These are phyloP conservation scores for Apodemia mormo DNA, from an alignment of 2,888 invertebrate species.

Conservation along the genomic window DNA sequence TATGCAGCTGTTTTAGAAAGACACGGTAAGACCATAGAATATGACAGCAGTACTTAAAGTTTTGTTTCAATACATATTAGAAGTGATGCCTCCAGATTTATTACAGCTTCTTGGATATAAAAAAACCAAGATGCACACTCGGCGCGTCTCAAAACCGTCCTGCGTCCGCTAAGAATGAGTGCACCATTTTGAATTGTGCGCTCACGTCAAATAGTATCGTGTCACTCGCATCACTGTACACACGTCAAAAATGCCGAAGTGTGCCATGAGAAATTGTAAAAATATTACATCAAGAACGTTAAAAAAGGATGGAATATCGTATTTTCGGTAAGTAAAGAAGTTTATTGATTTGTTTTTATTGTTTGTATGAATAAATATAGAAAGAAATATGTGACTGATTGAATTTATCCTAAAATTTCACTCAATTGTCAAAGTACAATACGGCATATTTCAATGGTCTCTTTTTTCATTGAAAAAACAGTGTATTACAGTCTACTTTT, in stretches of 20 bases:
- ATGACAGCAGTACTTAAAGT: too few relatives aligned
- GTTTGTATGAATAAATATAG: not conserved
- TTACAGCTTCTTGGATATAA: too few relatives aligned
- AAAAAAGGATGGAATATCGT: constrained; percentile 7
- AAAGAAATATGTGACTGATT: constrained; percentile 6
- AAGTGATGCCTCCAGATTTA: too few relatives aligned
- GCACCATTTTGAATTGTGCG: not conserved
- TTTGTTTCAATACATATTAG: too few relatives aligned
- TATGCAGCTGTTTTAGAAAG: too few relatives aligned
- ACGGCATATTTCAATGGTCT: not conserved
- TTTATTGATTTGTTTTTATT: constrained; percentile 13
- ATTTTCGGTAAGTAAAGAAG: constrained; percentile 15
- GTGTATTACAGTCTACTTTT: not conserved
- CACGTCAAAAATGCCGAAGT: constrained; percentile 18
- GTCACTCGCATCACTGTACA: not conserved
- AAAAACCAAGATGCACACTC: too few relatives aligned
- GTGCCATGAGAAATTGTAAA: constrained; percentile 19
- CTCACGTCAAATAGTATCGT: not conserved
- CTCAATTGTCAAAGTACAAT: constrained; percentile 4
- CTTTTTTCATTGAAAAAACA: not conserved
- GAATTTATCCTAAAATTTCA: constrained; percentile 16
- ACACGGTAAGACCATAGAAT: too few relatives aligned
- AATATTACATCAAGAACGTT: constrained; percentile 18
- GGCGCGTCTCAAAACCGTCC: too few relatives aligned
- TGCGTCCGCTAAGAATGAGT: too few relatives aligned